A percentile compares a stretch with the other conserved stretches of the same genome.
phyloP scores from a whole-genome alignment of 2,113 vertebrate genomes.

The Coptodon bakossiorum region DNA sequence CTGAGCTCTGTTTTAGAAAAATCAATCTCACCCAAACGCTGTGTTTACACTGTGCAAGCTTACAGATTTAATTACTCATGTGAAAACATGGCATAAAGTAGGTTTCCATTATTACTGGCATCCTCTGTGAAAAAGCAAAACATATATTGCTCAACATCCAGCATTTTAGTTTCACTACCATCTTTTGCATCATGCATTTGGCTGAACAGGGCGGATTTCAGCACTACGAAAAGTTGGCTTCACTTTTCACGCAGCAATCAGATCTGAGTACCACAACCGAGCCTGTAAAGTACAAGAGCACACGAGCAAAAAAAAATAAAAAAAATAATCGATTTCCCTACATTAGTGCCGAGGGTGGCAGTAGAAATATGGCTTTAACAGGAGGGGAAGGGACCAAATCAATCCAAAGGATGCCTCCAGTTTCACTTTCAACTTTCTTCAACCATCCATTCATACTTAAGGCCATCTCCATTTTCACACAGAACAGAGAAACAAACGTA shows the following conservation, averaged over 20 bases:
- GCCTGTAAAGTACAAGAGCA: background rate
- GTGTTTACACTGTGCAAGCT: background rate
- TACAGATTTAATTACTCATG: background rate
- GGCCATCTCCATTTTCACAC: constrained; percentile 21
- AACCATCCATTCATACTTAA: constrained; percentile 38
- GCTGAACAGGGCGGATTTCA: background rate
- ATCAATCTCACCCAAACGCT: background rate
- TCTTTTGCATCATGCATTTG: background rate
- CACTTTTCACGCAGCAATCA: background rate
- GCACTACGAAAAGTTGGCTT: background rate
- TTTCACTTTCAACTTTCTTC: background rate
- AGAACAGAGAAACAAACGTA: background rate
- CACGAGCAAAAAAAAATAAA: background rate
- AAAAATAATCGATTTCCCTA: background rate
- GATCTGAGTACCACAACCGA: background rate
- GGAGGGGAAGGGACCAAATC: background rate
- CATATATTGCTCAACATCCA: background rate
- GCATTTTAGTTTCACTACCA: background rate
- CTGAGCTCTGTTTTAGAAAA: background rate
- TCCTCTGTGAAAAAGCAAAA: background rate
- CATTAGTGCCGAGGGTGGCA: background rate
- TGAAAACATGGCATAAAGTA: background rate
- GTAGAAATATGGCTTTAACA: constrained; percentile 54
- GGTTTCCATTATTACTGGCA: background rate
- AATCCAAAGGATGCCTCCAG: background rate